Base-by-base conservation (phyloP, 2,113 vertebrate genomes). In the Malurus cyaneus region DNA sequence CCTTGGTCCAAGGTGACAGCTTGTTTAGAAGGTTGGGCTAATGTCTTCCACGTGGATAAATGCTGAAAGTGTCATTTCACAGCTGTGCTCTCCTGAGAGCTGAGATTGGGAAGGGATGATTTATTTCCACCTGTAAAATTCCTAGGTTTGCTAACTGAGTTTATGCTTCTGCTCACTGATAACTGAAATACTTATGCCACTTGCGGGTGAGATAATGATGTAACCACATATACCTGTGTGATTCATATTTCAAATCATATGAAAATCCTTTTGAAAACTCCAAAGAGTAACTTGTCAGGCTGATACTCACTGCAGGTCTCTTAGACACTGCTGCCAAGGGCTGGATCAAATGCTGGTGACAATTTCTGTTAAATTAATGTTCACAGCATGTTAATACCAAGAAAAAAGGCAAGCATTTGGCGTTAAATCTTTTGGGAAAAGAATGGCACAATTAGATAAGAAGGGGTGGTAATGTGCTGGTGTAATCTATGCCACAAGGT, bases 91-190 rank as follows among this genome's bases (percentile, higher is more conserved):
- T 76, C 93, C 69, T 1, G 56, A 82, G 84, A 92, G 24, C 49
- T 89, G 66, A 76, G 65, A 42, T 76, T 6, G 5, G 76, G 76
- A 86, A 71, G 56, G 52, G 53, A 32, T 76, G 36, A 74, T 78
- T 76, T 85, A 91, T 94, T 93, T 94, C 52, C 74, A 91, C 62
- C 54, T 86, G 59, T 64, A 70, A 95, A 89, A 82, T 82, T 85
- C 67, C 79, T 77, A 50, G 49, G 28, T 61, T 60, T 84, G 47
- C 61, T 83, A 32, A 60, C 66, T 52, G 72, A 80, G 69, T 53
- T 50, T 42, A 42, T 56, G 36, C 54, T 66, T 69, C 71, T 83
- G 65, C 67, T 64, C 44, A 46, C 36, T 0, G 3, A 31, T 85
- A 20, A 44, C 50, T 88, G 71, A 60, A 79, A 73, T 54, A 90